Conservation (phyloP, 2,113 vertebrate species). For the Grallaria varia region DNA sequence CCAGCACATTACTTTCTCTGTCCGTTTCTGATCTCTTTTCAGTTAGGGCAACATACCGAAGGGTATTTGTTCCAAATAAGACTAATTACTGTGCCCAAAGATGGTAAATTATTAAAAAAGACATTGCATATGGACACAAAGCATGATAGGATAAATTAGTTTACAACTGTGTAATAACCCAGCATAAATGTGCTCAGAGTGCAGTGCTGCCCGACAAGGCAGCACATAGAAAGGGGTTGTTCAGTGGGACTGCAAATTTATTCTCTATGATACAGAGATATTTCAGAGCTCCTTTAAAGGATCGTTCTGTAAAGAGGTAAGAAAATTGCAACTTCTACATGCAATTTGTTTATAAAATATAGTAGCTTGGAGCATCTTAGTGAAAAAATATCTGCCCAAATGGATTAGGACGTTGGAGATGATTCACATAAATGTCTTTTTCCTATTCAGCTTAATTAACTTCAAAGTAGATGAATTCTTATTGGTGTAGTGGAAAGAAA, state of each 20-base stretch:
- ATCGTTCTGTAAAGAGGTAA: background rate
- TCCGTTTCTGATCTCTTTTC: background rate
- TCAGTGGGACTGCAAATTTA: background rate
- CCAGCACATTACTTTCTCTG: background rate
- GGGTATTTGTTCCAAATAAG: background rate
- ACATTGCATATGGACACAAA: background rate
- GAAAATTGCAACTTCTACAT: background rate
- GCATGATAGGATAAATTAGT: background rate
- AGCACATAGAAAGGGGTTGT: background rate
- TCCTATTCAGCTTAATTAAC: conserved; percentile 53
- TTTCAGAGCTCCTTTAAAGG: conserved; percentile 34
- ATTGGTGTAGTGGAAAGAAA: conserved; percentile 29
- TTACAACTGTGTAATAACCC: background rate
- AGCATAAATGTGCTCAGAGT: background rate
- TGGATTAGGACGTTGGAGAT: background rate
- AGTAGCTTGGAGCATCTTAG: background rate
- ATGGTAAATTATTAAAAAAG: background rate
- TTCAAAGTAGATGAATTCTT: conserved; percentile 45
- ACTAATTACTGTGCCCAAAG: background rate
- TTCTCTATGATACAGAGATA: background rate
- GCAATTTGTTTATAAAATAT: conserved; percentile 38
- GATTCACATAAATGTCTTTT: conserved; percentile 35
- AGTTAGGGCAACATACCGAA: background rate
- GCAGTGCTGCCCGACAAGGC: background rate
- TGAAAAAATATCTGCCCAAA: conserved; percentile 22